phyloP scores from a whole-genome alignment of 1,140 invertebrate genomes.

The Thereuonema tuberculata region DNA sequence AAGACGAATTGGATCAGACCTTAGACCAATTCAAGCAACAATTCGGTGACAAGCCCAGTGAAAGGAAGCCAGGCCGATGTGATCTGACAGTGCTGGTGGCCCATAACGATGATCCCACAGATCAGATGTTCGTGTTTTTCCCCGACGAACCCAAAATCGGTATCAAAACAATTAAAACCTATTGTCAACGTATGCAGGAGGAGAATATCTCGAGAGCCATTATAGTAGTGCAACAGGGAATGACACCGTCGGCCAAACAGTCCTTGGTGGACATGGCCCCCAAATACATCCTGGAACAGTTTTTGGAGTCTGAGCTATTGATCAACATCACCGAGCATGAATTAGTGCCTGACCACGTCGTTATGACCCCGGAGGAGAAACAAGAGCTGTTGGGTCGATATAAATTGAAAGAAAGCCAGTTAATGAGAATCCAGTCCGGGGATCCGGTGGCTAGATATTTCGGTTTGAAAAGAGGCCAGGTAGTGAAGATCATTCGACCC shows the following conservation, averaged over 20 bases:
- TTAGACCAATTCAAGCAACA: slow-evolving; percentile 95
- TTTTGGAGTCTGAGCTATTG: slow-evolving; percentile 91
- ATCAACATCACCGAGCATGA: slow-evolving; percentile 99
- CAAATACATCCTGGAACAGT: slow-evolving; percentile 98
- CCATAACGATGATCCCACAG: slow-evolving; percentile 98
- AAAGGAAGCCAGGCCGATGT: slow-evolving; percentile 73
- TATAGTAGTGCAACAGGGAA: slow-evolving; percentile 86
- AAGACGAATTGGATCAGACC: slow-evolving; percentile 99
- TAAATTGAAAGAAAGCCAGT: slow-evolving; percentile 97
- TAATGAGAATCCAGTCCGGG: slow-evolving; percentile 96
- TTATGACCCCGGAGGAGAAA: slow-evolving; percentile 95
- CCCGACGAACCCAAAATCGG: slow-evolving; percentile 98
- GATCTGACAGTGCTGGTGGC: slow-evolving; percentile 94
- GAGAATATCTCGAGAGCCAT: slow-evolving; percentile 96
- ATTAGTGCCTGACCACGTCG: slow-evolving; percentile 95
- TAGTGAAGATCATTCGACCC: slow-evolving; percentile 93
- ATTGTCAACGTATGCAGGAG: slow-evolving; percentile 98
- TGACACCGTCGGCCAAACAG: slow-evolving; percentile 97
- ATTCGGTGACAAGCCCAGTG: slow-evolving; percentile 96
- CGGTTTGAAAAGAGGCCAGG: slow-evolving; percentile 91
- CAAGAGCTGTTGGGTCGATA: slow-evolving; percentile 84
- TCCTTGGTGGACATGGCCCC: slow-evolving; percentile 95
- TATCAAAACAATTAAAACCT: slow-evolving; percentile 97
- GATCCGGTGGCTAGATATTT: slow-evolving; percentile 98
- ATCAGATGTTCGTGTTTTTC: slow-evolving; percentile 99